These are phyloP conservation scores for Diabrotica undecimpunctata DNA, from an alignment of 1,140 invertebrate genomes.

Conservation along the genomic window DNA sequence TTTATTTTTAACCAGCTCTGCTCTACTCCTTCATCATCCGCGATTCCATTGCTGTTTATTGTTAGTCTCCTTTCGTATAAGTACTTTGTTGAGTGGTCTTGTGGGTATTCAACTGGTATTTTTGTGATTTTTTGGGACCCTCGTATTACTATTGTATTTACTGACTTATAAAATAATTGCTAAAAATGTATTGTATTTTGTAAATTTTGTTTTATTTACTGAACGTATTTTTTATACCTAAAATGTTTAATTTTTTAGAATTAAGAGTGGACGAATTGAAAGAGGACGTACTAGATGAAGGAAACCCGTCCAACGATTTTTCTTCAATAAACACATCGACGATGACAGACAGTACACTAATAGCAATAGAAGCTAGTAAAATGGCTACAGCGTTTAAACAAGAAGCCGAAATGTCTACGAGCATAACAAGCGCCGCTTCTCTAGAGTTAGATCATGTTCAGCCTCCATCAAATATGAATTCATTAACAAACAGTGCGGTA, in stretches of 20 bases:
- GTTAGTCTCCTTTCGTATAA: too few species aligned
- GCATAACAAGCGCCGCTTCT: slow-evolving; percentile 51
- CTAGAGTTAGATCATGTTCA: slow-evolving; percentile 72
- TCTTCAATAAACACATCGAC: slow-evolving; percentile 43
- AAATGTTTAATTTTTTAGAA: not conserved
- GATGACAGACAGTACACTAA: slow-evolving; percentile 64
- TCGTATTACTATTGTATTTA: too few species aligned
- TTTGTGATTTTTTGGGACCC: too few species aligned
- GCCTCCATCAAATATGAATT: slow-evolving; percentile 73
- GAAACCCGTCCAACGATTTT: slow-evolving; percentile 40
- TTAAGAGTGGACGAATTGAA: slow-evolving; percentile 32
- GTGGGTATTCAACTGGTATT: too few species aligned
- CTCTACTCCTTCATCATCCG: too few species aligned
- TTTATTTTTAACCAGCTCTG: too few species aligned
- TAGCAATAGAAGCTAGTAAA: slow-evolving; percentile 69
- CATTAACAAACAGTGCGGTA: slow-evolving; percentile 56
- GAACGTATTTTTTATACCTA: too few species aligned
- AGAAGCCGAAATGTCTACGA: slow-evolving; percentile 61
- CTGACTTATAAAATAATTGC: too few species aligned
- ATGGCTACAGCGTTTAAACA: slow-evolving; percentile 62
- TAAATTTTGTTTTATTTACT: too few species aligned
- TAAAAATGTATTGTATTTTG: too few species aligned
- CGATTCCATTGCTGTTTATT: too few species aligned
- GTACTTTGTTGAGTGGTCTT: too few species aligned
- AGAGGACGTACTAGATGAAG: slow-evolving; percentile 31